Base-by-base conservation (phyloP, 2,888 invertebrate species). In the Aphodius sticticus region DNA sequence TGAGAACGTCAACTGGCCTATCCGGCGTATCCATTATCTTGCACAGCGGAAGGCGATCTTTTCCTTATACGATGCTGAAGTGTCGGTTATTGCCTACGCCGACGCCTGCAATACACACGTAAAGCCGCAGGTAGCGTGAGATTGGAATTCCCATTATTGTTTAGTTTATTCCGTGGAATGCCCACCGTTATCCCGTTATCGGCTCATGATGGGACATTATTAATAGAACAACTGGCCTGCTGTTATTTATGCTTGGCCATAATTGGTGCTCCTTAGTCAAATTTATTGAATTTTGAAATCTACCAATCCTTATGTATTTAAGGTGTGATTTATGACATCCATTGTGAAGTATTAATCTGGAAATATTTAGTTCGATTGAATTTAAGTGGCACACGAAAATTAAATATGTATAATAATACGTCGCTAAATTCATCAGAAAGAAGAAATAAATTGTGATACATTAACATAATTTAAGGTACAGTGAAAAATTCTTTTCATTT, bases 11-110 rank as follows among this genome's bases (percentile, higher is more conserved):
- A 74, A 12, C 36, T 16, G 37, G n/a, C 37, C 35, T 35, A 74
- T 74, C 35, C 35, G 35, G 16, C 71, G 12, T 35, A 71, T 35
- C 71, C 16, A 16, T 71, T 71, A 71, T 26, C 26, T 71, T 12
- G 16, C 16, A 7, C 71, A 71, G 26, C 71, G 16, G 71, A 71
- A 71, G 35, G 35, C 26, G 35, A 71, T 71, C 26, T 71, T 16
- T 71, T 71, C 71, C 16, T 71, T 71, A 26, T 71, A 53, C 53
- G 53, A 9, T 16, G 35, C 71, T 71, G 71, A 71, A 71, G 71
- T 53, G 53, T 53, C 53, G 7, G 53, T 53, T 53, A 53, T 53
- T 53, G 12, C 53, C 53, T 26, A 53, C 53, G 53, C 53, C 53
- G 53, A 53, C 53, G 53, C 53, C 4, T 53, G 53, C 53, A 53